Evolutionary conservation across 1,140 invertebrate genomes (phyloP).

Genomic region (Akabosia matsudoensis): DNA sequence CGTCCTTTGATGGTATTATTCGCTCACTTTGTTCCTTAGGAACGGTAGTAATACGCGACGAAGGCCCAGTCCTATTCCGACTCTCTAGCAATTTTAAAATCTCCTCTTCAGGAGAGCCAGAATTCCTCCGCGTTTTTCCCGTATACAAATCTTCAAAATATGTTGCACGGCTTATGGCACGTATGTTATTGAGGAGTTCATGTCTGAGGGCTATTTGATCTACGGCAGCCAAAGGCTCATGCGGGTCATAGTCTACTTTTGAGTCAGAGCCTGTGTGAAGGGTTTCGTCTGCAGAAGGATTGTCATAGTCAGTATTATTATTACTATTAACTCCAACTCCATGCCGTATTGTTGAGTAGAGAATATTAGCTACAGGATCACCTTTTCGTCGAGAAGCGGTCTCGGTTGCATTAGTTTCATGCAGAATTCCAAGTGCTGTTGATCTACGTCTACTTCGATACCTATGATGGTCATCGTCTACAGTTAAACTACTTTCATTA

Average conservation of each 20-base stretch:
- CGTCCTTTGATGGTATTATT: conserved; percentile 20
- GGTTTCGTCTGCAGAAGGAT: conserved; percentile 9
- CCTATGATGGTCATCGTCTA: not conserved
- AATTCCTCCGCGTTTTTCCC: not conserved
- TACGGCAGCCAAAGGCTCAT: conserved; percentile 31
- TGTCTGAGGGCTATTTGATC: conserved; percentile 39
- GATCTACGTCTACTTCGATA: not conserved
- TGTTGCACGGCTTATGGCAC: conserved; percentile 38
- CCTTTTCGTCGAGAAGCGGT: not conserved
- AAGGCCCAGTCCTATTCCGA: not conserved
- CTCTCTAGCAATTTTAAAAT: conserved; percentile 17
- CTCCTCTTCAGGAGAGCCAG: conserved; percentile 27
- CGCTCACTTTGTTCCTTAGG: not conserved
- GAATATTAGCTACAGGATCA: conserved; percentile 13
- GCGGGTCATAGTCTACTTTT: conserved; percentile 26
- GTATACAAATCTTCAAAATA: conserved; percentile 43
- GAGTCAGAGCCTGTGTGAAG: conserved; percentile 21
- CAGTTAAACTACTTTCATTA: not conserved
- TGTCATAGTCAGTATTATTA: conserved; percentile 11
- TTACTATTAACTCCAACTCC: not conserved
- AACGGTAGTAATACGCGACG: not conserved
- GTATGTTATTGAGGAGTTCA: conserved; percentile 41
- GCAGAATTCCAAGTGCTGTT: not conserved
- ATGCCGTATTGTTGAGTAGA: conserved; percentile 11
- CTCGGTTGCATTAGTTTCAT: not conserved